Base-by-base conservation (phyloP, 2,113 vertebrate genomes). In the Stercorarius parasiticus region DNA sequence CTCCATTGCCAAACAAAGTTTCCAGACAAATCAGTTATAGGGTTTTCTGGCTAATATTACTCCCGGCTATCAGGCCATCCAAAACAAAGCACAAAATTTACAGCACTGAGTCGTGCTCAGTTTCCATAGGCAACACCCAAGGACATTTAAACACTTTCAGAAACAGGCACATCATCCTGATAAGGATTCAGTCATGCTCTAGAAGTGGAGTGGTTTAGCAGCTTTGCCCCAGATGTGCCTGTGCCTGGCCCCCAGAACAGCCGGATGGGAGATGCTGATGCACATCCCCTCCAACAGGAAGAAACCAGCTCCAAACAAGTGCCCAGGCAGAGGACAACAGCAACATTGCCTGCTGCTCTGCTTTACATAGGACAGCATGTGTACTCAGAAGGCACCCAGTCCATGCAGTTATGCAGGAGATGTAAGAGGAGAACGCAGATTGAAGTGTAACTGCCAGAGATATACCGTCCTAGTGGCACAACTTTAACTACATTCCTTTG, bases 221-320 rank as follows among this genome's bases (percentile, higher is more conserved):
- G 29, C 19, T 70, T 82, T 74, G 27, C 38, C 61, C 27, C 1
- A 6, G 29, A 23, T 55, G 18, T 55, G n/a, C 13, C 59, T 18
- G 43, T 2, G 0, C 13, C 43, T 59, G n/a, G 17, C 15, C 25
- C 5, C 6, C 1, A 1, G 40, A 64, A 20, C 18, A 77, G 52
- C 10, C 29, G 38, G 47, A 23, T 27, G 42, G 40, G 43, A 70
- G 16, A 30, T 49, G 9, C 32, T 58, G 52, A 65, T 34, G 50
- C 16, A 42, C 14, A 26, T 50, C 16, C 18, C 42, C 21, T 85
- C 32, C 32, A 36, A 50, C 17, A 77, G 9, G 40, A 20, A 42
- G 17, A 36, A 70, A 62, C 16, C 22, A 42, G 26, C 47, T 78
- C 26, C 50, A 64, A 65, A 42, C 25, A 38, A 72, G 34, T 15